phyloP scores from a whole-genome alignment of 1,140 invertebrate species.

The Leptopilina boulardi region DNA sequence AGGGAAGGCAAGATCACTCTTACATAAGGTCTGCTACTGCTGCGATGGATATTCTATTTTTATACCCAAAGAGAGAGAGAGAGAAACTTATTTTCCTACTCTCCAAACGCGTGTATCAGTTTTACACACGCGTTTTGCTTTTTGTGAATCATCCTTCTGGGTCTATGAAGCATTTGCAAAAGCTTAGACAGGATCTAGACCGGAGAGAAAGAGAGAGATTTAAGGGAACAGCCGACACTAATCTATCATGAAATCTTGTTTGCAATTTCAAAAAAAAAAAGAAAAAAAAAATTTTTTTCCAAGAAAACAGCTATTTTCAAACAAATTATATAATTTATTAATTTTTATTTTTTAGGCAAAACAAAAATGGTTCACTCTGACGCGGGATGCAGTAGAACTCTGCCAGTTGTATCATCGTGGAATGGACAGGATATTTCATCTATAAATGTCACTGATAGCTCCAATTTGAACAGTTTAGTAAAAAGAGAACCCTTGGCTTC shows the following conservation, averaged over 20 bases:
- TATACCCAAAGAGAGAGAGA: no score
- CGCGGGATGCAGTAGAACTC: constrained; percentile 71
- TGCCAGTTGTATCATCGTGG: constrained; percentile 71
- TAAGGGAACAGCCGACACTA: constrained; percentile 23
- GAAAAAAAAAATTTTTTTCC: no score
- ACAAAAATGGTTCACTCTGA: constrained; percentile 71
- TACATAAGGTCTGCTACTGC: constrained; percentile 30
- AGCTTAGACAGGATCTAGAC: constrained; percentile 4
- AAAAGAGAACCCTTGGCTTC: constrained; percentile 78
- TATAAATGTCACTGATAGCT: constrained; percentile 47
- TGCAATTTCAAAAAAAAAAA: background rate
- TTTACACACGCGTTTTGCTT: background rate
- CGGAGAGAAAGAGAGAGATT: background rate
- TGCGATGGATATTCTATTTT: constrained; percentile 26
- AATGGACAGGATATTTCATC: constrained; percentile 61
- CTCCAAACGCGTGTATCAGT: background rate
- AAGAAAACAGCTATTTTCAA: no score
- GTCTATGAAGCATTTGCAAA: background rate
- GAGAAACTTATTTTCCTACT: constrained; percentile 1
- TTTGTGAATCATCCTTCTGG: constrained; percentile 33
- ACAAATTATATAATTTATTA: no score
- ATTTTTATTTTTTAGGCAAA: constrained; percentile 64
- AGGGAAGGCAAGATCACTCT: constrained; percentile 36
- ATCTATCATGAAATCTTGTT: background rate
- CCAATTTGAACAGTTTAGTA: constrained; percentile 66